Evolutionary conservation across 2,888 invertebrate species (phyloP), one percentile per base, ranked within the genome.

Genomic region (Cataglyphis altisquamis): DNA sequence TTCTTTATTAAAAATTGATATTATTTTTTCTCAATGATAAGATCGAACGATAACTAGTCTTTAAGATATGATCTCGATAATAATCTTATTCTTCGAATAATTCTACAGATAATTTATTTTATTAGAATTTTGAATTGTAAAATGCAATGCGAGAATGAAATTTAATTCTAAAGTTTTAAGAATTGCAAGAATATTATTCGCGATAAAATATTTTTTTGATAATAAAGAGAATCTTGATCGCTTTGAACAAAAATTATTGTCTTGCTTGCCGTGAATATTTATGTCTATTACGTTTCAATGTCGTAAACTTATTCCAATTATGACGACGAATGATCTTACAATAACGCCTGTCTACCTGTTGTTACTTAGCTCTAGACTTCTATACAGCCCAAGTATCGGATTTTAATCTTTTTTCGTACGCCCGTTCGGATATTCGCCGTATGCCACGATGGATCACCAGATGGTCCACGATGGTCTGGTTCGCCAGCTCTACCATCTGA

Each of bases 401-500:
- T 90, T 87, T 84, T 87, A 72, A 74, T 66, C 84, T 84, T 90
- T 90, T 90, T 89, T 84, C 86, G 73, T 87, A 67, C 78, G 86
- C 82, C 82, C 84, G 84, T 83, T 87, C 85, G 87, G 87, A 91
- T 91, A 92, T 90, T 92, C 82, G 86, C 92, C 92, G 92, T 92
- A 92, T 93, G 92, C 90, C 84, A 87, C 84, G 81, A 81, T 90
- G 91, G 91, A 93, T 92, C 92, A 92, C 88, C 92, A 93, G 92
- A 93, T 92, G 93, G 92, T 91, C 85, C 92, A 90, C 88, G 92
- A 82, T 88, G 84, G 85, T 85, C 87, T 81, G 86, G 70, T 73
- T 82, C 78, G 57, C 67, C 84, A 80, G 89, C 88, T 86, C 77
- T 89, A 85, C 90, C 91, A 90, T 86, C 92, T 86, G 89, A 91